phyloP scores from a whole-genome alignment of 1,140 invertebrate species.

The Leptopilina clavipes region DNA sequence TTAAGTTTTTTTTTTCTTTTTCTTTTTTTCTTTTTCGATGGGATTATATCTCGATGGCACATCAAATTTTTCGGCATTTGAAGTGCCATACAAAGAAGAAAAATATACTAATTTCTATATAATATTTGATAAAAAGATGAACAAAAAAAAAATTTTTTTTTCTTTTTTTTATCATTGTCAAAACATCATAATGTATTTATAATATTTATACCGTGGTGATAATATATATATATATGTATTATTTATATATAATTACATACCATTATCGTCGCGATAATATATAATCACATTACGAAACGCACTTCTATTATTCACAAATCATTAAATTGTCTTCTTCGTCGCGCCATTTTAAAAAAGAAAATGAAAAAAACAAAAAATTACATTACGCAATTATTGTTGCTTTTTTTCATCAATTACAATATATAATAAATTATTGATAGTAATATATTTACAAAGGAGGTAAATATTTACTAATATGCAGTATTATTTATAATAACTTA shows the following conservation, averaged over 20 bases:
- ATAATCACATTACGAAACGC: conserved; percentile 41
- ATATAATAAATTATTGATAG: conserved; percentile 58
- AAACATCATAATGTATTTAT: conserved; percentile 54
- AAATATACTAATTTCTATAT: conserved; percentile 48
- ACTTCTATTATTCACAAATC: conserved; percentile 55
- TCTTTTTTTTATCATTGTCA: conserved; percentile 40
- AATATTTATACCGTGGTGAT: conserved; percentile 56
- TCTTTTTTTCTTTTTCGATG: no score
- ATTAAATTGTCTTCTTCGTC: conserved; percentile 40
- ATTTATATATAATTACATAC: conserved; percentile 56
- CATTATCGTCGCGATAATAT: conserved; percentile 36
- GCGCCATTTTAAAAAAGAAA: conserved; percentile 14
- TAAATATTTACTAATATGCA: conserved; percentile 59
- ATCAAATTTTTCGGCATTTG: background rate
- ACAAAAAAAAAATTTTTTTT: conserved; percentile 36
- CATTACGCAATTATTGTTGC: conserved; percentile 50
- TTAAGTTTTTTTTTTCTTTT: background rate
- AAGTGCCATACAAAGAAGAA: background rate
- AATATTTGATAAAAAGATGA: conserved; percentile 51
- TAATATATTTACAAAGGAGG: conserved; percentile 66
- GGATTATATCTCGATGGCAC: background rate
- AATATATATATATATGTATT: conserved; percentile 23
- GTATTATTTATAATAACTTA: conserved; percentile 60
- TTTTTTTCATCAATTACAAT: conserved; percentile 36
- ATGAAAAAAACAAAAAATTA: conserved; percentile 19